Conservation (phyloP, 2,888 invertebrate genomes). For the Altica lythri region DNA sequence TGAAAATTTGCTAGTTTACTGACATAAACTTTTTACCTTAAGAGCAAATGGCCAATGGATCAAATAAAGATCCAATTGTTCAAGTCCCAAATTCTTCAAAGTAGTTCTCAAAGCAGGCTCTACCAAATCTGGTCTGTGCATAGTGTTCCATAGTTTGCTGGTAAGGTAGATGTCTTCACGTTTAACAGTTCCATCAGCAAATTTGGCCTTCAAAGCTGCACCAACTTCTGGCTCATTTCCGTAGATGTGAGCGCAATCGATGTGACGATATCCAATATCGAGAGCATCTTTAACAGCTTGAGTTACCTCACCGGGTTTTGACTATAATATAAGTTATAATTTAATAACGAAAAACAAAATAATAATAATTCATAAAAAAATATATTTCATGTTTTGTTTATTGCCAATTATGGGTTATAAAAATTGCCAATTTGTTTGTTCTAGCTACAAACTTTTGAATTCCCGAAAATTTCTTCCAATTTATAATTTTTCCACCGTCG, state of each 20-base stretch:
- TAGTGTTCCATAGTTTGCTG: constrained; percentile 89
- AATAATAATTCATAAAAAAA: no score
- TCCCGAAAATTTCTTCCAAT: no score
- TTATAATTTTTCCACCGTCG: no score
- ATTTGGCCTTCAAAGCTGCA: constrained; percentile 38
- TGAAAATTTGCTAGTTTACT: no score
- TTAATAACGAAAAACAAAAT: no score
- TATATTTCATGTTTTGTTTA: no score
- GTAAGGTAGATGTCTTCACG: constrained; percentile 71
- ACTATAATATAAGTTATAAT: constrained; percentile 58
- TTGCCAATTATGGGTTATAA: no score
- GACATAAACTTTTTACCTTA: constrained; percentile 32
- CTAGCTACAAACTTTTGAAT: no score
- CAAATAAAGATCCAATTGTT: constrained; percentile 63
- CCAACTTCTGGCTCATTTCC: constrained; percentile 75
- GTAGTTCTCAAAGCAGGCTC: constrained; percentile 55
- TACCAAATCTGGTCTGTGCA: constrained; percentile 71
- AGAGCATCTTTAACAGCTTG: constrained; percentile 74
- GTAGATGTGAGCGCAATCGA: constrained; percentile 76
- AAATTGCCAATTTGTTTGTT: no score
- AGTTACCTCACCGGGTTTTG: constrained; percentile 67
- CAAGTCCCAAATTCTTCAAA: constrained; percentile 58
- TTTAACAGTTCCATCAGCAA: constrained; percentile 58
- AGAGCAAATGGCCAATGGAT: constrained; percentile 60
- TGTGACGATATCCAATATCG: constrained; percentile 75